Conservation (phyloP, 2,797 vertebrate genomes). For the Tragopan temminckii region DNA sequence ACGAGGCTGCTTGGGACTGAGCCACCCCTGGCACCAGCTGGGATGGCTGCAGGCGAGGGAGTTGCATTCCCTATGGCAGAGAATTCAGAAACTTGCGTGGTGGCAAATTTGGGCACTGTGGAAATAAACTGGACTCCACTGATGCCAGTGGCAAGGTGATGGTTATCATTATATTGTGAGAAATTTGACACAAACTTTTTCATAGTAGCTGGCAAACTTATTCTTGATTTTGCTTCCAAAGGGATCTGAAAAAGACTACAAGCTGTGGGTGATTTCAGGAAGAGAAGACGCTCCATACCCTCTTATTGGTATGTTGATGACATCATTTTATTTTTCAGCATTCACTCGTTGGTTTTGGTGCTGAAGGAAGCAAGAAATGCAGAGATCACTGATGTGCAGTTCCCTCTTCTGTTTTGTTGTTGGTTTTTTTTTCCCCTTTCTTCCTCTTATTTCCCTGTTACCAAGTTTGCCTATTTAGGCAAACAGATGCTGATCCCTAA, state of each 20-base stretch:
- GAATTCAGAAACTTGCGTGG: neutral
- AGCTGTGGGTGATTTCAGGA: conserved; percentile 95
- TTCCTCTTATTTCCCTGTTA: conserved; percentile 42
- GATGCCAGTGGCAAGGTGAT: neutral
- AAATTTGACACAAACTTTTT: neutral
- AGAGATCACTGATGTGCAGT: neutral
- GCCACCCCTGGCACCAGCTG: neutral
- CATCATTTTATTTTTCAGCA: neutral
- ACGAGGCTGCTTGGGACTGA: neutral
- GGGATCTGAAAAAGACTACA: conserved; percentile 92
- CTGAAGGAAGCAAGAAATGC: conserved; percentile 17
- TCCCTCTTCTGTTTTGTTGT: conserved; percentile 26
- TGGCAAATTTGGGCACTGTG: neutral
- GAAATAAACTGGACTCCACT: neutral
- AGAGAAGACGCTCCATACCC: conserved; percentile 94
- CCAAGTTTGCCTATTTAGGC: neutral
- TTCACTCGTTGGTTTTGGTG: neutral
- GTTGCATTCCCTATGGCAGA: neutral
- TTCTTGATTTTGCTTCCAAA: conserved; percentile 73
- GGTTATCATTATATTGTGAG: neutral
- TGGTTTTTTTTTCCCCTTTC: neutral
- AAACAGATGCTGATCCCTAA: neutral
- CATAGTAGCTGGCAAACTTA: neutral
- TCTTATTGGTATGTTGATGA: conserved; percentile 91
- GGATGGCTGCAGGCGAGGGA: neutral